A percentile compares a stretch with the other conserved stretches of the same genome.
Conservation (phyloP, 1,140 invertebrate genomes). For the Bactericera cockerelli region DNA sequence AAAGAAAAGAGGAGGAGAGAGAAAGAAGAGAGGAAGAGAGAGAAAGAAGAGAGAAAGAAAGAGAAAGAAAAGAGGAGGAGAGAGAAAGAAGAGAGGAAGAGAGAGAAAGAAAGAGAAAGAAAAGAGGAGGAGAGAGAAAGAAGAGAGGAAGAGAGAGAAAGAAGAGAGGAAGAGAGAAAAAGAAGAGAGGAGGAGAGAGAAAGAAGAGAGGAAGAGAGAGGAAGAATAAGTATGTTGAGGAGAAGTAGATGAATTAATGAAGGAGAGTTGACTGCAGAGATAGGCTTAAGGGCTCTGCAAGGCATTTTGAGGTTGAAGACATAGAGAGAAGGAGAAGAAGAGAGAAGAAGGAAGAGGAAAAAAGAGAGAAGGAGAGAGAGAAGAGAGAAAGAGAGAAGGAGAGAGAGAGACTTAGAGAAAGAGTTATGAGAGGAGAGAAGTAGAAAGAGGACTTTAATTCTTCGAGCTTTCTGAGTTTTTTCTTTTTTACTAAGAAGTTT, state of each 20-base stretch:
- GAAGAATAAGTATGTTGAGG: conserved; percentile 6
- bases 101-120: no score
- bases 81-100: conserved; percentile 14
- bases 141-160: conserved; percentile 9
- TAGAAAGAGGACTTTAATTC: no score
- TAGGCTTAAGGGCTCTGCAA: no score
- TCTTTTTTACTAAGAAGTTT: no score
- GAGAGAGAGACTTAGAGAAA: conserved; percentile 15
- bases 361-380: conserved; percentile 12
- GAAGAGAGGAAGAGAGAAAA: conserved; percentile 11
- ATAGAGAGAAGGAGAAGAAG: conserved; percentile 8
- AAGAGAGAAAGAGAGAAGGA: conserved; percentile 2
- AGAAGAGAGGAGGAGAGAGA: conserved; percentile 9
- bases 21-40: neutral
- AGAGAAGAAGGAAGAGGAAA: neutral
- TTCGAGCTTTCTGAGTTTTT: no score
- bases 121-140: no score
- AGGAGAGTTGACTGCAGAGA: neutral
- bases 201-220: conserved; percentile 10
- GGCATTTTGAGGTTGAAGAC: no score
- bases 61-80: conserved; percentile 1
- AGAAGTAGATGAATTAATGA: neutral
- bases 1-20: no score
- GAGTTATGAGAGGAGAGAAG: no score
- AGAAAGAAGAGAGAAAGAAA: neutral